Percentiles rank a stretch among this genome's conserved stretches.
phyloP scores from a whole-genome alignment of 2,113 vertebrate genomes.

The Microcebus murinus region DNA sequence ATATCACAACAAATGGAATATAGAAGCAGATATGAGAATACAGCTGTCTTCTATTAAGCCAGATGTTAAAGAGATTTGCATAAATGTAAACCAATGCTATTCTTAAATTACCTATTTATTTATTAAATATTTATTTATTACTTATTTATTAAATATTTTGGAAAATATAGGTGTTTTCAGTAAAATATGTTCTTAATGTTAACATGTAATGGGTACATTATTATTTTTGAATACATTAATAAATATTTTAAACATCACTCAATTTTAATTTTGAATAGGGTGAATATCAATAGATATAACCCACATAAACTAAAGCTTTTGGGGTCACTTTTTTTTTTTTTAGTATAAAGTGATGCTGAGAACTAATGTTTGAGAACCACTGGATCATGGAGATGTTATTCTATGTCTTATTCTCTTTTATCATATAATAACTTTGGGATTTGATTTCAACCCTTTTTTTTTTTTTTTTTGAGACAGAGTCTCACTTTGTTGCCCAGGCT shows the following conservation, averaged over 20 bases:
- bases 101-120: not conserved
- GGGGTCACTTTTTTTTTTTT: not conserved
- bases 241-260: not conserved
- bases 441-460: not conserved
- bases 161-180: not conserved
- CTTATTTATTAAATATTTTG: not conserved
- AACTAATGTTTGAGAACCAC: not conserved
- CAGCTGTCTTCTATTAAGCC: not conserved
- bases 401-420: not conserved
- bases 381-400: not conserved
- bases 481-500: too few relatives aligned
- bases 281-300: not conserved
- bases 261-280: not conserved
- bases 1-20: not conserved
- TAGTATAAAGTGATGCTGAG: not conserved
- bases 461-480: too few relatives aligned
- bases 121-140: not conserved
- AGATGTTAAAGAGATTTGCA: not conserved
- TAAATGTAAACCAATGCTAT: not conserved
- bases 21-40: not conserved
- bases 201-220: not conserved
- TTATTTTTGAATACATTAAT: constrained; percentile 10
- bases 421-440: not conserved
- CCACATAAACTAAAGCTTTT: not conserved
- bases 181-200: not conserved